These are phyloP conservation scores for Monomorium pharaonis DNA, from an alignment of 1,140 invertebrate species.

Conservation along the genomic window DNA sequence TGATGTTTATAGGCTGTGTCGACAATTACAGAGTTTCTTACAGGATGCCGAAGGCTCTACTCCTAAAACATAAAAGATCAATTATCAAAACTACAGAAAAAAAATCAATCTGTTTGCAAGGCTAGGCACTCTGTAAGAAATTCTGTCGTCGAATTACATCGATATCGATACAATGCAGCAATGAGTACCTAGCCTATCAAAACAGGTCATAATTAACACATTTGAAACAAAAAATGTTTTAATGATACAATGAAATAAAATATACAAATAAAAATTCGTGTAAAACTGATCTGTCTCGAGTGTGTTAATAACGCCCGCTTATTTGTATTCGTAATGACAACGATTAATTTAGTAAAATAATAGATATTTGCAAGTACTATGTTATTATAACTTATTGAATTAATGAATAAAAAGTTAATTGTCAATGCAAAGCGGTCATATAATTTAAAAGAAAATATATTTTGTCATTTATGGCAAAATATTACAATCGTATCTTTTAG, in stretches of 20 bases:
- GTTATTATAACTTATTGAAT: neutral
- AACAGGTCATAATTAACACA: slow-evolving; percentile 65
- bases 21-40: slow-evolving; percentile 79
- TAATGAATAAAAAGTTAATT: slow-evolving; percentile 4
- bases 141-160: slow-evolving; percentile 48
- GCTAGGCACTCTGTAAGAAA: slow-evolving; percentile 80
- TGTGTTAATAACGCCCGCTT: neutral
- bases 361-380: neutral
- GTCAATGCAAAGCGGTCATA: neutral
- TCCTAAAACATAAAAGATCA: slow-evolving; percentile 79
- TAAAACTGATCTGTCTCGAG: neutral
- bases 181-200: slow-evolving; percentile 77
- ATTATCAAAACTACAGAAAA: slow-evolving; percentile 40
- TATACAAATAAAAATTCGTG: neutral
- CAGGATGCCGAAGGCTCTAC: slow-evolving; percentile 80
- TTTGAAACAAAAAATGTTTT: neutral
- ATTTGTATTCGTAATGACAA: neutral
- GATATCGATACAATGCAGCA: slow-evolving; percentile 54
- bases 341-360: slow-evolving; percentile 21
- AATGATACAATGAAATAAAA: neutral
- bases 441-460: no score
- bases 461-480: no score
- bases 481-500: neutral
- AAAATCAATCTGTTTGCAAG: slow-evolving; percentile 73
- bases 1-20: slow-evolving; percentile 18